Base-by-base conservation (phyloP, 2,888 invertebrate genomes). In the Trypoxylon attenuatum region DNA sequence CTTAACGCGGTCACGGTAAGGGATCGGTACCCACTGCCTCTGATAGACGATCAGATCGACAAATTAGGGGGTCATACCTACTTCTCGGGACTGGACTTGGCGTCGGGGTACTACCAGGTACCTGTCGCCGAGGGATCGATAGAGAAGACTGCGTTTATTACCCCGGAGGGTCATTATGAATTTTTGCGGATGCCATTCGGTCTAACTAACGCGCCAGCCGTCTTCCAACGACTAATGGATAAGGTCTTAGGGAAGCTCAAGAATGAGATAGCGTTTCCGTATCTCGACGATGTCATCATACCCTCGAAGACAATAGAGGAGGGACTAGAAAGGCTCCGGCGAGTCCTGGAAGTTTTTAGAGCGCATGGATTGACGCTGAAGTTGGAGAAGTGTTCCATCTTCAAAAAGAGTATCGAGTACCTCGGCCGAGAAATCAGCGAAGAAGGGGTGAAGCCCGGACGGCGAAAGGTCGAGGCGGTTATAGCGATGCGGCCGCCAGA, bases 221-320 rank as follows among this genome's bases (percentile, higher is more conserved):
- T n/a, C n/a, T n/a, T n/a, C n/a, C n/a, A n/a, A n/a, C n/a, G n/a
- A n/a, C n/a, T n/a, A n/a, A n/a, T n/a, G 25, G 16, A 46, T 27
- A 25, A 1, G 18, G 38, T 57, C 1, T 10, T 57, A 2, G 42
- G 33, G 3, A 10, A 15, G 0, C 21, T 46, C 2, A 25, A 13
- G 10, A 13, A 39, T 4, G 6, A 0, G 1, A 15, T 25, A 21
- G 23, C 38, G 0, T 21, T 50, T 1, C 50, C 25, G 1, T 50
- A 43, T 13, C 5, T 59, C 1, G 53, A 59, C 15, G 53, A 53
- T 13, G n/a, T 53, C 0, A 47, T 53, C 2, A 42, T 59, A n/a
- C 41, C 52, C 8, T 43, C 43, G 6, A 13, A 1, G 1, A 51
- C 51, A 0, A 8, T 56, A 1, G 25, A 33, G 1, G 53, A 59